Conservation (phyloP, 1,140 invertebrate species). For the Zelostemma sp. region DNA sequence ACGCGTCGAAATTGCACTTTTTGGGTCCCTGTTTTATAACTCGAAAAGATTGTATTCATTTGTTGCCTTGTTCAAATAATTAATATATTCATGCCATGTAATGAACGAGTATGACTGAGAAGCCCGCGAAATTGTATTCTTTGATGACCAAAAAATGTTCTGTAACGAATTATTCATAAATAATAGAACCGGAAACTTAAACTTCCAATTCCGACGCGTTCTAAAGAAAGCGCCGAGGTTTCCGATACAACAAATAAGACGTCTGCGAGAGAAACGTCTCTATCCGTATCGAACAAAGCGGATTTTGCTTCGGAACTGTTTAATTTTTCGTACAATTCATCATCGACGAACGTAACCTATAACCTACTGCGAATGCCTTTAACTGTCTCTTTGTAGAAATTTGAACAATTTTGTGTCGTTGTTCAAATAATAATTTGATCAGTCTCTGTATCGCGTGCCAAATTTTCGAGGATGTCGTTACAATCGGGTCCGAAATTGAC, state of each 20-base stretch:
- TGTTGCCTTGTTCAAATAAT: too few relatives aligned
- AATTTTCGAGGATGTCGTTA: background rate
- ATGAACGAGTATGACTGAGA: too few relatives aligned
- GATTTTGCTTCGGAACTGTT: background rate
- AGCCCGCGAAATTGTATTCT: too few relatives aligned
- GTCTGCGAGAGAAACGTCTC: background rate
- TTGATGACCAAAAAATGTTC: too few relatives aligned
- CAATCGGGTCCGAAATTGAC: conserved; percentile 17
- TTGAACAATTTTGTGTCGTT: background rate
- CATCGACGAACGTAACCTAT: conserved; percentile 11
- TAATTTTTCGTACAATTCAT: conserved; percentile 11
- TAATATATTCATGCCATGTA: too few relatives aligned
- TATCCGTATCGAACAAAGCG: background rate
- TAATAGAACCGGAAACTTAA: too few relatives aligned
- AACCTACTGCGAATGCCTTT: conserved; percentile 21
- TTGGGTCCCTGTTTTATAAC: too few relatives aligned
- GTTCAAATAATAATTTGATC: background rate
- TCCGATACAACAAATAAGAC: conserved; percentile 12
- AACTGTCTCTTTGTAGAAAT: conserved; percentile 25
- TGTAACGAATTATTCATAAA: too few relatives aligned
- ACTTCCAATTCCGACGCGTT: too few relatives aligned
- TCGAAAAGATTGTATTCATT: too few relatives aligned
- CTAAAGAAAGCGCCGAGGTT: too few relatives aligned
- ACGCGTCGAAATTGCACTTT: too few relatives aligned
- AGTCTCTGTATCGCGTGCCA: background rate